A percentile compares a stretch with the other conserved stretches of the same genome.
These are phyloP conservation scores for Sebastes minor DNA, from an alignment of 2,797 vertebrate species.

Conservation along the genomic window DNA sequence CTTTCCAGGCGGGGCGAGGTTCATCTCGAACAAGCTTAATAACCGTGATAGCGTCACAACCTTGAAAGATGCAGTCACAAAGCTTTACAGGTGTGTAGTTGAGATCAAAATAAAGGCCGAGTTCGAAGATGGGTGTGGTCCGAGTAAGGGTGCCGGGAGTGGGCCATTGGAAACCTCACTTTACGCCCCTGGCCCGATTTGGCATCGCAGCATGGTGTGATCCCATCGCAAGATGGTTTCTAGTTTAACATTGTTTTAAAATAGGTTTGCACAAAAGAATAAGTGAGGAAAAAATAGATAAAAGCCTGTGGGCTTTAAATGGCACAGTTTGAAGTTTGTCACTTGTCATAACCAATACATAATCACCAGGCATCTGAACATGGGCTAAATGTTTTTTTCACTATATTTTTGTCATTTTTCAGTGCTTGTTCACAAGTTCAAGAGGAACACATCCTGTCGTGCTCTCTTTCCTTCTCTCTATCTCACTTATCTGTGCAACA, in stretches of 20 bases:
- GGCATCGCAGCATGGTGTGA: not conserved
- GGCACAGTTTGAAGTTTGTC: slow-evolving; percentile 9
- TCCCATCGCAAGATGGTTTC: not conserved
- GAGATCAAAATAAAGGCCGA: not conserved
- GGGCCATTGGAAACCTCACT: not conserved
- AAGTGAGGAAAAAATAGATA: not conserved
- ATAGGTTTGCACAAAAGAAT: not conserved
- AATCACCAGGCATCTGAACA: slow-evolving; percentile 8
- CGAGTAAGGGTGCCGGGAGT: not conserved
- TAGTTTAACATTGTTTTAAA: slow-evolving; percentile 3
- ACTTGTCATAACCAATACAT: slow-evolving; percentile 12
- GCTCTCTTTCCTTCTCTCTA: not conserved
- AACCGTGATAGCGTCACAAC: too few species aligned
- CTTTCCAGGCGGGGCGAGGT: too few species aligned
- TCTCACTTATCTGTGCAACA: slow-evolving; percentile 6
- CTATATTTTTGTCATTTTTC: slow-evolving; percentile 28
- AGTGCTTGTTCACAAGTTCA: slow-evolving; percentile 5
- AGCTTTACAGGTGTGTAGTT: not conserved
- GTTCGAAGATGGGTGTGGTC: not conserved
- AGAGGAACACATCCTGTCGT: not conserved
- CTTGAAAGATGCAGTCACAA: too few species aligned
- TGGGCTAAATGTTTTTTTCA: not conserved
- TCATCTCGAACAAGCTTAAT: too few species aligned
- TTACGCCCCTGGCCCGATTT: not conserved
- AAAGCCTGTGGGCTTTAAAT: slow-evolving; percentile 9